A percentile compares a stretch with the other conserved stretches of the same genome.
Evolutionary conservation across 2,797 vertebrate species (phyloP).

Genomic region (Acanthis flammea): DNA sequence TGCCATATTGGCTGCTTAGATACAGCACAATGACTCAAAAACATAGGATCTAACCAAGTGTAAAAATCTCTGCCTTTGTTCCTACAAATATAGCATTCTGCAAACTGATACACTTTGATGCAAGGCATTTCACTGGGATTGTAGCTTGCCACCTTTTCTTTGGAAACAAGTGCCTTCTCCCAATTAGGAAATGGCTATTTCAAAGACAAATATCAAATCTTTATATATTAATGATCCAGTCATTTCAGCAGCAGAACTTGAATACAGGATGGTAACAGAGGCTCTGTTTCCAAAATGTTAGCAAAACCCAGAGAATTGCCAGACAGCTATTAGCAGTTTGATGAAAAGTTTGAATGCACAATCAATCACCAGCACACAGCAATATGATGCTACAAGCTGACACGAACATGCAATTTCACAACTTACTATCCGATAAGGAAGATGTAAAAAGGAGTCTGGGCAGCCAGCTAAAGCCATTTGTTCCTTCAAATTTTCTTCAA

Average conservation of each 20-base stretch:
- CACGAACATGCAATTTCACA: slow-evolving; percentile 40
- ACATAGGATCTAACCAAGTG: background rate
- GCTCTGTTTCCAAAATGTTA: background rate
- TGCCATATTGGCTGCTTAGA: slow-evolving; percentile 29
- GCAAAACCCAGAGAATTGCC: slow-evolving; percentile 25
- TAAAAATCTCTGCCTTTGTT: slow-evolving; percentile 7
- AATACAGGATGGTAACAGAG: background rate
- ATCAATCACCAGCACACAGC: slow-evolving; percentile 6
- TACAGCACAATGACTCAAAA: slow-evolving; percentile 29
- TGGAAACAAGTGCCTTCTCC: background rate
- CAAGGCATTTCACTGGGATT: background rate
- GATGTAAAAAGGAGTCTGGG: slow-evolving; percentile 88
- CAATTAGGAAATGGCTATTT: background rate
- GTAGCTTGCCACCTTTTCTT: background rate
- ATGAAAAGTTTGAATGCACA: slow-evolving; percentile 41
- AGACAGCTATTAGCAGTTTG: slow-evolving; percentile 42
- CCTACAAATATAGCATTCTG: background rate
- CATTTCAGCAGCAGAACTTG: background rate
- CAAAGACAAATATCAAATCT: background rate
- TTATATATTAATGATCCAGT: background rate
- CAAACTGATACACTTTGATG: background rate
- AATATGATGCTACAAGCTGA: slow-evolving; percentile 16
- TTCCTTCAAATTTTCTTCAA: slow-evolving; percentile 64
- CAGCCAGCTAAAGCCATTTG: slow-evolving; percentile 89
- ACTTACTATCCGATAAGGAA: slow-evolving; percentile 87